These are phyloP conservation scores for Anthonomus grandis DNA, from an alignment of 1,140 invertebrate species.

Conservation along the genomic window DNA sequence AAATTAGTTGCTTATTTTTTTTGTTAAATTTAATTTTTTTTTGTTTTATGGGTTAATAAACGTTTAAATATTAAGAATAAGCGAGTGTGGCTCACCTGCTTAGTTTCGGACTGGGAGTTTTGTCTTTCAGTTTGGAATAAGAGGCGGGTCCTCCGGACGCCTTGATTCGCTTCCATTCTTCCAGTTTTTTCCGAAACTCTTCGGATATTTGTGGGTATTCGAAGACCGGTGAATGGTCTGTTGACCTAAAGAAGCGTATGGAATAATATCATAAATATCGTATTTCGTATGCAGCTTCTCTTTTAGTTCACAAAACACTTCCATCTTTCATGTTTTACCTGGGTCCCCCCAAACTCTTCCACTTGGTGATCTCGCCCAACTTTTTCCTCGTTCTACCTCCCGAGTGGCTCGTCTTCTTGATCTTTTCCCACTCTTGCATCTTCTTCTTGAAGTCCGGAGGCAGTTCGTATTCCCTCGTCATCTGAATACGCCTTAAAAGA, in stretches of 20 bases:
- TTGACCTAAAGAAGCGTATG: constrained; percentile 7
- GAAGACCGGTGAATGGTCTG: constrained; percentile 50
- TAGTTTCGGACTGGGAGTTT: constrained; percentile 47
- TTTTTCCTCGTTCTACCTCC: constrained; percentile 55
- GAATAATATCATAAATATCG: no score
- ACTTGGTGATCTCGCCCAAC: constrained; percentile 70
- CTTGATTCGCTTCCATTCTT: constrained; percentile 66
- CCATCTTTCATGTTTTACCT: constrained; percentile 30
- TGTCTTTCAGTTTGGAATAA: constrained; percentile 43
- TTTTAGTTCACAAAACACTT: background rate
- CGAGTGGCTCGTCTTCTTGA: constrained; percentile 64
- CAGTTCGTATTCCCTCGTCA: constrained; percentile 60
- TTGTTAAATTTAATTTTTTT: no score
- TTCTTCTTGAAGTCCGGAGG: constrained; percentile 78
- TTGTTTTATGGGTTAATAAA: no score
- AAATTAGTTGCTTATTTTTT: no score
- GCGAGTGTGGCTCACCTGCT: constrained; percentile 46
- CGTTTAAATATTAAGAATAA: no score
- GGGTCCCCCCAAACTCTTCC: constrained; percentile 54
- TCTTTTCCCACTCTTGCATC: constrained; percentile 79
- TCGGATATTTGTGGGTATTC: constrained; percentile 61
- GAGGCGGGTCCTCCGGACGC: constrained; percentile 51
- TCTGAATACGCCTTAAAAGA: constrained; percentile 20
- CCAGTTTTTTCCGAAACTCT: constrained; percentile 66
- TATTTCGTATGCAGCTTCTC: no score